Percentiles rank a stretch among this genome's conserved stretches.
These are phyloP conservation scores for Parelbella ahira DNA, from an alignment of 2,888 invertebrate genomes.

Conservation along the genomic window DNA sequence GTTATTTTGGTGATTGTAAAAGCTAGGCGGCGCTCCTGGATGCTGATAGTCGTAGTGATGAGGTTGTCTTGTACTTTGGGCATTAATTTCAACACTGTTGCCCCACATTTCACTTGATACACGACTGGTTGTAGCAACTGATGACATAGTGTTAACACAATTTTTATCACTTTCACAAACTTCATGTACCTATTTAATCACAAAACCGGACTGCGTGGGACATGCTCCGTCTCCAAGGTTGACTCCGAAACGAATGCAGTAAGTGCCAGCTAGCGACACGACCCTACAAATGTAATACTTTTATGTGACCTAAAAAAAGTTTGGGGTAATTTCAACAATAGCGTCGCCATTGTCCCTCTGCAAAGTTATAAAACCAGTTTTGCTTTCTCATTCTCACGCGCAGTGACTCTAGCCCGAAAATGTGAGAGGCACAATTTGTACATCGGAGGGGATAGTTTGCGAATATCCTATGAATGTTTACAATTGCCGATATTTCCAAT, in stretches of 20 bases:
- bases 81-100: slow-evolving; percentile 52
- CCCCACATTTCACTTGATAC: slow-evolving; percentile 67
- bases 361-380: slow-evolving; percentile 64
- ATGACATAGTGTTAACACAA: slow-evolving; percentile 48
- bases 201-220: slow-evolving; percentile 62
- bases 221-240: slow-evolving; percentile 58
- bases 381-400: slow-evolving; percentile 50
- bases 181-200: slow-evolving; percentile 38
- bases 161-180: slow-evolving; percentile 43
- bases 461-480: slow-evolving; percentile 75
- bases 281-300: slow-evolving; percentile 78
- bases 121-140: slow-evolving; percentile 58
- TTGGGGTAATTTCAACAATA: slow-evolving; percentile 79
- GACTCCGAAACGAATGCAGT: slow-evolving; percentile 75
- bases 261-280: slow-evolving; percentile 66
- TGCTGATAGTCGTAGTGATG: slow-evolving; percentile 54
- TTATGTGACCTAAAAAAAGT: slow-evolving; percentile 79
- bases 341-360: slow-evolving; percentile 73
- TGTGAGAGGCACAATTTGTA: slow-evolving; percentile 47
- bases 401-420: too few relatives aligned
- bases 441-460: slow-evolving; percentile 62
- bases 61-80: slow-evolving; percentile 50
- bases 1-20: slow-evolving; percentile 55
- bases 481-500: slow-evolving; percentile 76
- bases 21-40: slow-evolving; percentile 42